These are phyloP conservation scores for Formicarius rufipectus DNA, from an alignment of 2,113 vertebrate genomes.

Conservation along the genomic window DNA sequence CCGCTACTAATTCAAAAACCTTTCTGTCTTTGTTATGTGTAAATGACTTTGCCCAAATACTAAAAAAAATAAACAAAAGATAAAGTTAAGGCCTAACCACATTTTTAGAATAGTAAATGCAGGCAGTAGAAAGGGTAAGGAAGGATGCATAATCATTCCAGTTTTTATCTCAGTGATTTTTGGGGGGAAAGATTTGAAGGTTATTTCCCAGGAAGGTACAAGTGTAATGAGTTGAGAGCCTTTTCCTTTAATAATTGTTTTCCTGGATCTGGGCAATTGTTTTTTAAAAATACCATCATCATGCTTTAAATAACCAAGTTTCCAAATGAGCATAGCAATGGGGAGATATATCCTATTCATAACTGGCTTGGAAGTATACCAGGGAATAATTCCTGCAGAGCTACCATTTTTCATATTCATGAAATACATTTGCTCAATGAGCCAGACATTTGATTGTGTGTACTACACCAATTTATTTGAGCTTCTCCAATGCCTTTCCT, in stretches of 20 bases:
- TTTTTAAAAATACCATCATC: constrained; percentile 6
- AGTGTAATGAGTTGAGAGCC: constrained; percentile 15
- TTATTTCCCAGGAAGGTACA: constrained; percentile 16
- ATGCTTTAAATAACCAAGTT: not conserved
- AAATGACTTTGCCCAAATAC: not conserved
- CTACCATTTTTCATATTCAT: not conserved
- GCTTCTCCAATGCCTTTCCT: not conserved
- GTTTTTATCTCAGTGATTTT: not conserved
- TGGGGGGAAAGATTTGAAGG: not conserved
- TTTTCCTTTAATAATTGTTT: constrained; percentile 7
- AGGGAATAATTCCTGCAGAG: not conserved
- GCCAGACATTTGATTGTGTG: not conserved
- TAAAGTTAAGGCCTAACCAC: not conserved
- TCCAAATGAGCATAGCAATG: constrained; percentile 11
- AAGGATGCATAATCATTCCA: not conserved
- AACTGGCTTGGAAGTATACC: not conserved
- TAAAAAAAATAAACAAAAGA: not conserved
- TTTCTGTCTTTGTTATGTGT: not conserved
- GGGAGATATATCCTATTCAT: not conserved
- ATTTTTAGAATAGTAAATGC: not conserved
- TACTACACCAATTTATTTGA: not conserved
- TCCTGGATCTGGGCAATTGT: not conserved
- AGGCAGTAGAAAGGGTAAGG: not conserved
- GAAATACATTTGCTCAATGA: not conserved
- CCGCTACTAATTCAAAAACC: not conserved